phyloP scores from a whole-genome alignment of 1,140 invertebrate species.

The Apis dorsata region DNA sequence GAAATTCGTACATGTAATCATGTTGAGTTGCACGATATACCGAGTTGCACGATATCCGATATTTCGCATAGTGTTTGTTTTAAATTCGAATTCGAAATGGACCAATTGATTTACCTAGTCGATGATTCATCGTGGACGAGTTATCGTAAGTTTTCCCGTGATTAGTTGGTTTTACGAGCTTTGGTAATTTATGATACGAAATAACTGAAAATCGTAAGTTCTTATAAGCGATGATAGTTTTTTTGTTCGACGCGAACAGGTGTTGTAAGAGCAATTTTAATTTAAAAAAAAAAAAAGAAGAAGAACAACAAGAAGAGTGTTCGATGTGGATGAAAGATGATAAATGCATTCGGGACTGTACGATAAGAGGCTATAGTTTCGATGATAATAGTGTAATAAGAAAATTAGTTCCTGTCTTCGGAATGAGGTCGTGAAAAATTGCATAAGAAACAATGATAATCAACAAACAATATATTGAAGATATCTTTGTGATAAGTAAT shows the following conservation, averaged over 20 bases:
- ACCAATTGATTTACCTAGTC: slow-evolving; percentile 10
- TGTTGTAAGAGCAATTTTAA: not conserved
- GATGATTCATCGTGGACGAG: not conserved
- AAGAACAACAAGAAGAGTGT: not conserved
- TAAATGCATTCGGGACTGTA: slow-evolving; percentile 15
- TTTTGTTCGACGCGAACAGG: not conserved
- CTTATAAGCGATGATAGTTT: not conserved
- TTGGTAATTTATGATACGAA: too few species aligned
- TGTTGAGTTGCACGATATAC: not conserved
- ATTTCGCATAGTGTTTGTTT: not conserved
- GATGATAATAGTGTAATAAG: slow-evolving; percentile 48
- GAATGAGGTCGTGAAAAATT: not conserved
- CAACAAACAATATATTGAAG: not conserved
- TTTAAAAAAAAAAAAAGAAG: not conserved
- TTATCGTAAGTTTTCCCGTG: not conserved
- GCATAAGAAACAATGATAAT: not conserved
- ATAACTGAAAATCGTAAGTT: not conserved
- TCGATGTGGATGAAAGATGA: not conserved
- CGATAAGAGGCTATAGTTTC: slow-evolving; percentile 41
- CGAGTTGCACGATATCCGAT: not conserved
- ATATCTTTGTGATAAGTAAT: too few species aligned
- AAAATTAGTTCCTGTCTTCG: not conserved
- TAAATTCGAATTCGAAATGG: not conserved
- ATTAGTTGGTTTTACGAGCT: not conserved
- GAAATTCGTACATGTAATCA: not conserved